Base-by-base conservation (phyloP, 2,888 invertebrate species). In the Hybos culiciformis region DNA sequence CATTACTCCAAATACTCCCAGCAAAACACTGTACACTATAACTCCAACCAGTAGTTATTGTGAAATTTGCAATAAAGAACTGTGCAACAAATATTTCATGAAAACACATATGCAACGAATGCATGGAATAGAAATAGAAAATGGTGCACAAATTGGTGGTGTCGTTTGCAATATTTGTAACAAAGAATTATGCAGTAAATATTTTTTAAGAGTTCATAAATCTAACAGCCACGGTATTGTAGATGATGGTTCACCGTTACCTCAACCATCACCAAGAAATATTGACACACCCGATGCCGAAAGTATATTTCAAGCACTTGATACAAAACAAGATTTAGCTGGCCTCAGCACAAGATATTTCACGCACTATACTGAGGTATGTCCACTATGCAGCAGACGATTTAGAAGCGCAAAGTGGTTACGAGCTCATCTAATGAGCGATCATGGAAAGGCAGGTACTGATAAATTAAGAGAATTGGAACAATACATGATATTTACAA, bases 21-120 rank as follows among this genome's bases (percentile, higher is more conserved):
- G 46, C 23, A 67, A 76, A 33, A 67, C 75, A 18, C 75, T 78
- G 1, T 71, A 73, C 54, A 75, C 74, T 29, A 57, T 63, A 1
- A 77, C 78, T 1, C 79, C 80, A 1, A 80, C 86, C 2, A 86
- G 84, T 48, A 90, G 90, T 58, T 92, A 91, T 64, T 96, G 96
- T 63, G 93, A 93, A 63, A 92, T 96, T 50, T 96, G 96, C 69
- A 94, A 96, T 71, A 96, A 96, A 68, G 94, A 97, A 69, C 71
- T 98, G 54, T 98, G 97, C 72, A 98, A 98, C 71, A 98, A 98
- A 67, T 98, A 98, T 65, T 98, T 98, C 68, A 90, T 98, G 84
- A 92, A 96, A 64, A 97, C 96, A 2, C 98, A 98, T 70, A 96
- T 96, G 91, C 84, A 93, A 61, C 82, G 94, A 62, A 96, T 98